Evolutionary conservation across 2,113 vertebrate species (phyloP).

Genomic region (Petromus typicus): DNA sequence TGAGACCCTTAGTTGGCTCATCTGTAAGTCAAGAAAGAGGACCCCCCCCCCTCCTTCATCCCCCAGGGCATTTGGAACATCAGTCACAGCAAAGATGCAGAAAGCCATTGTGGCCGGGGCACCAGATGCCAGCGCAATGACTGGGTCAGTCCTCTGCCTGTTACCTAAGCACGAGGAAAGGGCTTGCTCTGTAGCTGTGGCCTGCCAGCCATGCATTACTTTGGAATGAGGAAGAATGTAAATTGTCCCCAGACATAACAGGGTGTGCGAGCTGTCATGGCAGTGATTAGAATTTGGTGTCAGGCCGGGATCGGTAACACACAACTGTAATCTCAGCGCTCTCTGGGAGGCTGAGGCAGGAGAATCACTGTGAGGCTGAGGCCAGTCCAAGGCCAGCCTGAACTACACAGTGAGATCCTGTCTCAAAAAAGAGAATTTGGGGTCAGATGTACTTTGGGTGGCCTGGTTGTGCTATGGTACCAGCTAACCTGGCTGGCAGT

Average conservation of each 20-base stretch:
- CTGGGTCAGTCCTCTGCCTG: background rate
- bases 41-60: background rate
- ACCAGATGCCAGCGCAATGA: accelerated
- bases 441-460: background rate
- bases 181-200: accelerated
- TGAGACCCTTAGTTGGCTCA: background rate
- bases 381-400: no score
- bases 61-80: background rate
- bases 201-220: background rate
- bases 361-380: no score
- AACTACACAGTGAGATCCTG: no score
- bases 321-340: no score
- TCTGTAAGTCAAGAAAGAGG: background rate
- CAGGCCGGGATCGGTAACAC: no score
- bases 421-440: background rate
- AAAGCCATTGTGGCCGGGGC: no score
- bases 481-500: accelerated
- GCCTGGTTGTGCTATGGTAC: background rate
- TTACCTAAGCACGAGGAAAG: accelerated
- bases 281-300: background rate
- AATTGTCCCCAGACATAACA: background rate
- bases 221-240: no score
- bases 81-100: accelerated
- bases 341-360: no score
- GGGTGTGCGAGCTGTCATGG: background rate